Evolutionary conservation across 2,797 vertebrate species (phyloP).

Genomic region (Hemitrygon akajei): DNA sequence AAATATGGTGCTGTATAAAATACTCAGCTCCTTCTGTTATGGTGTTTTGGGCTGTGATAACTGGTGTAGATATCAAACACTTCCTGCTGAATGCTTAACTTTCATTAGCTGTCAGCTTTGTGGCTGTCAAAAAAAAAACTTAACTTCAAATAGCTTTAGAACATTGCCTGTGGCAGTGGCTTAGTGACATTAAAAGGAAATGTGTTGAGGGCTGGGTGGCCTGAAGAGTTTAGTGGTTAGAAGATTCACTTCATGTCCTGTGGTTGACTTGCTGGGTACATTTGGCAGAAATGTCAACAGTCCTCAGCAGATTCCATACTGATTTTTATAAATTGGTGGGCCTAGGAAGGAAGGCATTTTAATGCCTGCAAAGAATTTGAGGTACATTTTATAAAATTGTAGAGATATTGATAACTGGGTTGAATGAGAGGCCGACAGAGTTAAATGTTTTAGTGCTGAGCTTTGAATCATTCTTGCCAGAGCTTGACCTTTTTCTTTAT

Average conservation of each 20-base stretch:
- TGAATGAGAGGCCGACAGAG: background rate
- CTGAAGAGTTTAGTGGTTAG: background rate
- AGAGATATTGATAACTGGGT: background rate
- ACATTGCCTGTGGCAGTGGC: constrained; percentile 18
- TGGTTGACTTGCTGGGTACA: constrained; percentile 15
- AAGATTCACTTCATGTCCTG: constrained; percentile 36
- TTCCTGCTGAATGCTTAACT: constrained; percentile 24
- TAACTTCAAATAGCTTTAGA: background rate
- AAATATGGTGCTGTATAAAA: background rate
- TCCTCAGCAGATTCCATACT: background rate
- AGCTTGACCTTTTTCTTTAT: background rate
- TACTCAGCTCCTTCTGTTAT: background rate
- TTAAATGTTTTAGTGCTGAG: background rate
- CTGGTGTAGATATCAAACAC: background rate
- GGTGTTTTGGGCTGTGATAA: background rate
- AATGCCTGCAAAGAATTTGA: background rate
- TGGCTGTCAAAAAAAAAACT: constrained; percentile 28
- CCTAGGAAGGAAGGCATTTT: background rate
- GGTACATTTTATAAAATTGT: background rate
- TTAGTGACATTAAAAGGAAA: constrained; percentile 32
- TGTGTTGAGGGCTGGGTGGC: constrained; percentile 29
- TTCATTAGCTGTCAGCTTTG: constrained; percentile 35
- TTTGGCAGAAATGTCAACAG: background rate
- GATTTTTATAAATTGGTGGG: background rate
- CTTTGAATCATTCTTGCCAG: background rate